Conservation (phyloP, 2,888 invertebrate genomes). For the Ochropacha duplaris region DNA sequence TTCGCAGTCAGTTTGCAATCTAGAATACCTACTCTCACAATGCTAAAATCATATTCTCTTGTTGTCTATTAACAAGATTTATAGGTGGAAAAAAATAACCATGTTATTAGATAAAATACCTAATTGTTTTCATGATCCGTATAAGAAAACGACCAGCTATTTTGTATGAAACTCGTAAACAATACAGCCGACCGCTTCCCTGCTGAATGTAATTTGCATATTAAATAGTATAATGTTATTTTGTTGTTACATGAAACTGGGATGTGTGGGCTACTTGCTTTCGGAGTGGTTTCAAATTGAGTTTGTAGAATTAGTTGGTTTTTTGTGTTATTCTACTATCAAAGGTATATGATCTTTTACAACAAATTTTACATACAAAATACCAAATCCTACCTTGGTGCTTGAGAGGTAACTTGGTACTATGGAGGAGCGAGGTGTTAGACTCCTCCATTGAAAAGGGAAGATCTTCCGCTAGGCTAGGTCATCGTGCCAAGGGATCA, state of each 20-base stretch:
- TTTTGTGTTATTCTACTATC: neutral
- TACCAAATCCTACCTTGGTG: too few relatives aligned
- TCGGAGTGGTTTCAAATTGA: neutral
- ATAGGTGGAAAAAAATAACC: too few relatives aligned
- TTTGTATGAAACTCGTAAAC: constrained; percentile 27
- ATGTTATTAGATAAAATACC: neutral
- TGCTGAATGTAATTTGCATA: constrained; percentile 32
- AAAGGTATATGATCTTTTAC: neutral
- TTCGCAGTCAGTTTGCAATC: too few relatives aligned
- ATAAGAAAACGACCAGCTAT: constrained; percentile 9
- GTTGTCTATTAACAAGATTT: too few relatives aligned
- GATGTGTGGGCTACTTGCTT: neutral
- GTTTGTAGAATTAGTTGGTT: neutral
- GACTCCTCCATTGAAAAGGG: too few relatives aligned
- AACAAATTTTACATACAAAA: too few relatives aligned
- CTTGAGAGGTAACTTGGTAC: too few relatives aligned
- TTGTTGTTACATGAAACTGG: constrained; percentile 15
- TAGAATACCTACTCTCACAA: too few relatives aligned
- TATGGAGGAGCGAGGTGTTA: too few relatives aligned
- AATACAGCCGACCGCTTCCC: constrained; percentile 8
- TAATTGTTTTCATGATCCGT: neutral
- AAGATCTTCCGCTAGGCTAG: too few relatives aligned
- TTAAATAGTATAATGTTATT: constrained; percentile 18
- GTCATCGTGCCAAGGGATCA: too few relatives aligned
- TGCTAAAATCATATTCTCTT: too few relatives aligned